Evolutionary conservation across 2,888 invertebrate species (phyloP).

Genomic region (Hyposoter dolosus): DNA sequence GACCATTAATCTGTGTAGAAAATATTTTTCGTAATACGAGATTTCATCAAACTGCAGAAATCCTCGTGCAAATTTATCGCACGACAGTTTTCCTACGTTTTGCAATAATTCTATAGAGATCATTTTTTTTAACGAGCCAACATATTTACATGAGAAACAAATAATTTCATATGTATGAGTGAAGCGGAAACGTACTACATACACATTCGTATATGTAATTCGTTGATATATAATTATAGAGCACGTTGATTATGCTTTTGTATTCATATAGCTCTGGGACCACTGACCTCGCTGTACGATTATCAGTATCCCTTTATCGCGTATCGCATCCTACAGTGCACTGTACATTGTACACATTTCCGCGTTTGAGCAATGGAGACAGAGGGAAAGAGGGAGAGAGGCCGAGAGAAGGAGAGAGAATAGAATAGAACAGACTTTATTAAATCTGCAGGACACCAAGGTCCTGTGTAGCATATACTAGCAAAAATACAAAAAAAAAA

Average conservation of each 20-base stretch:
- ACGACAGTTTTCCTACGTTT: no score
- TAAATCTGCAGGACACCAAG: background rate
- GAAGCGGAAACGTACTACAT: slow-evolving; percentile 30
- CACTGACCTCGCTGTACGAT: slow-evolving; percentile 59
- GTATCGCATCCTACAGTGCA: slow-evolving; percentile 41
- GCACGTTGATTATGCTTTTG: slow-evolving; percentile 43
- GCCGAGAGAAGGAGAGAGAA: slow-evolving; percentile 10
- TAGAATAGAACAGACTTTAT: background rate
- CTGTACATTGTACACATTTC: background rate
- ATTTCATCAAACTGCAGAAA: no score
- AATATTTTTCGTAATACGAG: no score
- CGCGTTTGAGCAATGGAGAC: slow-evolving; percentile 3
- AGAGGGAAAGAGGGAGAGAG: slow-evolving; percentile 2
- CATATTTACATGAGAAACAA: background rate
- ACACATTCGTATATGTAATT: background rate
- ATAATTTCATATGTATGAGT: slow-evolving; percentile 12
- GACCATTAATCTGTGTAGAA: no score
- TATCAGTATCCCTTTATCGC: slow-evolving; percentile 63
- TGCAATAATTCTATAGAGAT: no score
- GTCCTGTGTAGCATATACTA: no score
- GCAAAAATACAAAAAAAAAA: slow-evolving; percentile 1
- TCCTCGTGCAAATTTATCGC: no score
- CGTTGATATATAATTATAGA: slow-evolving; percentile 21
- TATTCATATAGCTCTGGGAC: slow-evolving; percentile 48
- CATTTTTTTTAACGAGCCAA: background rate